Conservation (phyloP, 2,113 vertebrate genomes). For the Noturus placidus region DNA sequence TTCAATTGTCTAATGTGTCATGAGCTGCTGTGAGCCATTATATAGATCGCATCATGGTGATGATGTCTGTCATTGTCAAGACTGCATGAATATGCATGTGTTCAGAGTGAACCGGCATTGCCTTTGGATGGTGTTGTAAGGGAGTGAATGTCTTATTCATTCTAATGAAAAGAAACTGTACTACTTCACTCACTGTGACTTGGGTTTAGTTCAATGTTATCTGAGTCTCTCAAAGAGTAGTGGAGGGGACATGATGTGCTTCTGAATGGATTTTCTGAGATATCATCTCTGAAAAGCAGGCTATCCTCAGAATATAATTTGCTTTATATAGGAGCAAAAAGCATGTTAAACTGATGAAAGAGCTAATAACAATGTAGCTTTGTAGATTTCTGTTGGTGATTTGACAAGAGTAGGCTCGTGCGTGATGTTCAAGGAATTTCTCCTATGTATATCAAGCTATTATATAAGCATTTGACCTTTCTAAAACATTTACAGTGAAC, state of each 20-base stretch:
- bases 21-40: constrained; percentile 2
- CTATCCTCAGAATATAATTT: constrained; percentile 24
- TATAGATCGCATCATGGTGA: neutral
- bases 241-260: constrained; percentile 1
- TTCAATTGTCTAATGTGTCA: constrained; percentile 12
- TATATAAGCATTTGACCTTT: neutral
- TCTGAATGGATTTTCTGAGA: constrained; percentile 46
- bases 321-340: constrained; percentile 20
- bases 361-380: neutral
- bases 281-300: constrained; percentile 36
- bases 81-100: constrained; percentile 10
- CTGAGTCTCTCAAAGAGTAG: constrained; percentile 15
- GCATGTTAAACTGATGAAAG: neutral
- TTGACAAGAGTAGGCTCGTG: neutral
- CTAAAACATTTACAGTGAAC: constrained; percentile 13
- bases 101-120: neutral
- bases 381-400: constrained; percentile 8
- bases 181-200: neutral
- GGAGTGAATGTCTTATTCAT: constrained; percentile 17
- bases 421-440: neutral
- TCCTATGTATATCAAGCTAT: neutral
- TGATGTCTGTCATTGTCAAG: constrained; percentile 24
- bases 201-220: neutral
- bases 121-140: constrained; percentile 13
- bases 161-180: constrained; percentile 12